Evolutionary conservation across 2,113 vertebrate genomes (phyloP), one percentile per base, ranked within the genome.

Genomic region (Garra rufa): DNA sequence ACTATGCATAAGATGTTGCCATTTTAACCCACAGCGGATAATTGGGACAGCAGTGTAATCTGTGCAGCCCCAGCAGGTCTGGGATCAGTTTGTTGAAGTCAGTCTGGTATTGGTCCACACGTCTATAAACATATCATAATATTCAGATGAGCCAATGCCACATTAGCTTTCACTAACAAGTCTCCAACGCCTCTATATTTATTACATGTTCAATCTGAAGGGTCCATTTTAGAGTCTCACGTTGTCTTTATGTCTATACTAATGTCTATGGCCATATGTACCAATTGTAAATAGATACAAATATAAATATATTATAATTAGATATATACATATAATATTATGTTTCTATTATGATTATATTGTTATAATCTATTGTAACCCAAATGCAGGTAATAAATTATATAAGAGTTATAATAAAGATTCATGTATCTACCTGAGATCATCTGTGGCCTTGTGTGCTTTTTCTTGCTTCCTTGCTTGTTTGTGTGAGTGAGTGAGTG

Each of bases 391-490:
- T 87, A 87, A 77, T 74, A 85, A 84, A 85, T 85, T 63, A 87
- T 84, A 87, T 88, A 76, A 83, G 52, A 52, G 79, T 78, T 79
- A 80, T 61, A 89, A 87, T 89, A 89, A 89, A 89, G 44, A 84
- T 71, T 76, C 17, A 80, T 78, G 84, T 84, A 86, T 81, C 73
- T 84, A 85, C 69, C 67, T 46, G 34, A 77, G 82, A 76, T 63
- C 21, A 44, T 15, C 43, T 38, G 41, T 73, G 17, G 1, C 1
- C 28, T 82, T 57, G 2, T 26, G n/a, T 83, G 15, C 1, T 52
- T 79, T 85, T 76, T 28, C 6, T 24, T 57, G 3, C 71, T 69
- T 70, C 9, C 8, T 21, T 57, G 55, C 8, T 6, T 30, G 34
- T 24, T 28, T 57, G 75, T 19, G 48, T 55, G 30, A 13, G 9